Conservation (phyloP, 2,113 vertebrate genomes). For the Aphelocoma coerulescens region DNA sequence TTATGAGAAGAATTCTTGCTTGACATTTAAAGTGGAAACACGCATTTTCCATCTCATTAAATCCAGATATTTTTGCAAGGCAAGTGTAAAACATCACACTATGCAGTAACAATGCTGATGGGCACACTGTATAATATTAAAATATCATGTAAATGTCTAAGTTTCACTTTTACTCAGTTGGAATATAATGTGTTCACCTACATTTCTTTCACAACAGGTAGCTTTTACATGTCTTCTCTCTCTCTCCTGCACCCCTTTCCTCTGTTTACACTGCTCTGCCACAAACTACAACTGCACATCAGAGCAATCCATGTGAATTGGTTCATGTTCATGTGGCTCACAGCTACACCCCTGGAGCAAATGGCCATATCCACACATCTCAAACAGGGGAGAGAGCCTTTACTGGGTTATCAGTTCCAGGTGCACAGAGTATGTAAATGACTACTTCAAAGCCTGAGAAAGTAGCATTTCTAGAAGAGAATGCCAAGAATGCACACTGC, state of each 20-base stretch:
- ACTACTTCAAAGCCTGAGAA: not conserved
- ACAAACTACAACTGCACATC: not conserved
- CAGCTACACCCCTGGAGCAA: not conserved
- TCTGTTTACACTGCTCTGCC: not conserved
- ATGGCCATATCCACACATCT: not conserved
- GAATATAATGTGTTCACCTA: not conserved
- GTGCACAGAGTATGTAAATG: not conserved
- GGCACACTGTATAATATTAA: not conserved
- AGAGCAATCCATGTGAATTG: not conserved
- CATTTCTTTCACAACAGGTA: not conserved
- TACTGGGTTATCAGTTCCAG: not conserved
- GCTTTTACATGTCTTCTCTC: not conserved
- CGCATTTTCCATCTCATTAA: not conserved
- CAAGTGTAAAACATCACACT: not conserved
- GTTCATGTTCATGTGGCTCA: not conserved
- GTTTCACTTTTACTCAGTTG: not conserved
- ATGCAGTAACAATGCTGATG: not conserved
- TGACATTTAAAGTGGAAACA: not conserved
- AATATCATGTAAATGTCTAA: not conserved
- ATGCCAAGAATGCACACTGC: not conserved
- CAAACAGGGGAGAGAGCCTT: not conserved
- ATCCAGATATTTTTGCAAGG: not conserved
- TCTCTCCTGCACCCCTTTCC: accelerated
- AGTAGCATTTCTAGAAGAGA: not conserved
- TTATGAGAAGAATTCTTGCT: not conserved